Base-by-base conservation (phyloP, 2,797 vertebrate genomes). In the Potorous gilbertii region DNA sequence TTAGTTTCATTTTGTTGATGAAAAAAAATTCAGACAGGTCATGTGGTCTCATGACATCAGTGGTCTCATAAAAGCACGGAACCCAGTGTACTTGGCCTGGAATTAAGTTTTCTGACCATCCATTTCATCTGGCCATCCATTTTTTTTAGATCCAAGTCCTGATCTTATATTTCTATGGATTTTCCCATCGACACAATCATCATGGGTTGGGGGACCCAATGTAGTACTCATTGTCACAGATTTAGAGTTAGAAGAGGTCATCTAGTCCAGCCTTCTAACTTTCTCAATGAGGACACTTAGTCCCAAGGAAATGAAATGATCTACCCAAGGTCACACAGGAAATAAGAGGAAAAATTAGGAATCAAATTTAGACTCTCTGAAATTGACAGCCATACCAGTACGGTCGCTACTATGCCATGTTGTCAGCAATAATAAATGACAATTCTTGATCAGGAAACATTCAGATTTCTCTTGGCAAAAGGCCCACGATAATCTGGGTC, bases 401-500 rank as follows among this genome's bases (percentile, higher is more conserved):
- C 40, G 27, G 9, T 81, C 2, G 1, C 8, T 10, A 81, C 18
- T 81, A 46, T 46, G 27, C 74, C 8, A 81, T 10, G 4, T 81
- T 62, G 21, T 96, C 52, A 46, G 27, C 91, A 62, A 92, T 87
- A 89, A 93, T 54, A 57, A 94, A 91, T 24, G 95, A 18, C 4
- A 27, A 92, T 95, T 94, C 92, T 96, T 92, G 56, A 94, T 91
- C 62, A 62, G 62, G n/a, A 93, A 96, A 62, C 8, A 0, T 62
- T n/a, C 87, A 55, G 11, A 66, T 34, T 74, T 97, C 96, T 93
- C 56, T 94, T 94, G 54, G 5, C 40, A 8, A 93, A 90, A 91
- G 92, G 40, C 94, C 92, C 56, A 94, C 27, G 46, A 55, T 92
- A 87, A 94, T 95, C 74, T 96, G 81, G 90, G 9, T 93, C 66